phyloP scores from a whole-genome alignment of 2,888 invertebrate species.

The Trileptium ribeirensis region DNA sequence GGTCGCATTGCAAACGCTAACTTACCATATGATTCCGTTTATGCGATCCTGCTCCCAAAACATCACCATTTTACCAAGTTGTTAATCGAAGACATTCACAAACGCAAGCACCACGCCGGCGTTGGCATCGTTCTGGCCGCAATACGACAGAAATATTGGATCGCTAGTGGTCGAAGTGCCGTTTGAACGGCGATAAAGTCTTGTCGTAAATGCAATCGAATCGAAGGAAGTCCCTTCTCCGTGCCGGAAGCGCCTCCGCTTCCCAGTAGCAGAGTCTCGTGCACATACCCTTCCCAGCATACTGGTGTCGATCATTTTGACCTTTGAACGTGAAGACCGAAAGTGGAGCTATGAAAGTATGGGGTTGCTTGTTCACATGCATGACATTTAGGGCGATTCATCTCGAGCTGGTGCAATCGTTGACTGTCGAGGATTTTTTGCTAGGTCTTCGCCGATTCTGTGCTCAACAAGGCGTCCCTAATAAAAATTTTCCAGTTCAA shows the following conservation, averaged over 20 bases:
- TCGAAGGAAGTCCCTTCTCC: background rate
- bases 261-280: background rate
- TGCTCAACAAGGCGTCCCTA: background rate
- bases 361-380: conserved; percentile 4
- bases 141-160: conserved; percentile 19
- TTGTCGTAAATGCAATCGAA: conserved; percentile 5
- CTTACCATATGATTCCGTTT: background rate
- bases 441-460: background rate
- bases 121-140: conserved; percentile 6
- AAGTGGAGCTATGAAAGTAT: background rate
- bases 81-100: conserved; percentile 7
- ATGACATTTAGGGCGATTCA: background rate
- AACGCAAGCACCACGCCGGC: conserved; percentile 11
- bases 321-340: background rate
- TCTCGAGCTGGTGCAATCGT: background rate
- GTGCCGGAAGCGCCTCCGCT: background rate
- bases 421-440: background rate
- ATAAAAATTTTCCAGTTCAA: too few relatives aligned
- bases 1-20: conserved; percentile 2
- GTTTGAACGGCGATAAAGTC: background rate
- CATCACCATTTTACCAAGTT: conserved; percentile 1
- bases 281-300: background rate
- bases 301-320: conserved; percentile 11
- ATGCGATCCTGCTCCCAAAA: conserved; percentile 8
- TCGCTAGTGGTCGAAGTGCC: background rate